phyloP scores from a whole-genome alignment of 2,113 vertebrate species.

The Brachirus orientalis region DNA sequence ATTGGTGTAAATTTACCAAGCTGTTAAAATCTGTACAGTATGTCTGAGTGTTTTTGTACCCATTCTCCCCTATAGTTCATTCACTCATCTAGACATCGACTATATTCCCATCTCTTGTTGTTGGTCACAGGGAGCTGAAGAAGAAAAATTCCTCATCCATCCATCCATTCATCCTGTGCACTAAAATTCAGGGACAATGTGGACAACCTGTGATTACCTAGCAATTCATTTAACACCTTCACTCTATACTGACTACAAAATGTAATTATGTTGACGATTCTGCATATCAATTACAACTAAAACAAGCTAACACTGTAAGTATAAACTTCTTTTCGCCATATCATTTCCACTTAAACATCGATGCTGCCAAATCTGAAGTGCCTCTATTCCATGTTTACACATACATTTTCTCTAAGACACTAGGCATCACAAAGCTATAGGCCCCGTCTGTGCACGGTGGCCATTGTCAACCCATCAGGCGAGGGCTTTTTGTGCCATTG shows the following conservation, averaged over 20 bases:
- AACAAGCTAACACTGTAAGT: neutral
- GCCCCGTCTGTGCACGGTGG: conserved; percentile 76
- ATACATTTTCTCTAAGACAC: conserved; percentile 77
- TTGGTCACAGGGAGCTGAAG: neutral
- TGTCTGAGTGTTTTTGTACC: neutral
- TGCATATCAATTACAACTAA: neutral
- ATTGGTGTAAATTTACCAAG: neutral
- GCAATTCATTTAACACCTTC: too few relatives aligned
- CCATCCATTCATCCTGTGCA: too few relatives aligned
- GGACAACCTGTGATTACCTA: too few relatives aligned
- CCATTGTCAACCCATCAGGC: conserved; percentile 84
- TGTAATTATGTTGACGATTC: neutral
- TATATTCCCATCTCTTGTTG: neutral
- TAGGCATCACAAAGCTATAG: conserved; percentile 69
- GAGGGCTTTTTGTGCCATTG: conserved; percentile 87
- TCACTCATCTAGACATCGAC: too few relatives aligned
- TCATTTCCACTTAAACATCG: conserved; percentile 22
- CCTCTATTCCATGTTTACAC: conserved; percentile 73
- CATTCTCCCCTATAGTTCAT: too few relatives aligned
- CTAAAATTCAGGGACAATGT: too few relatives aligned
- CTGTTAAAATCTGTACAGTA: neutral
- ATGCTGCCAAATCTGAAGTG: conserved; percentile 37
- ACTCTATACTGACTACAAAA: neutral
- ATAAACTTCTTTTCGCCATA: conserved; percentile 14
- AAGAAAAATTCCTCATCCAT: neutral